Evolutionary conservation across 2,113 vertebrate genomes (phyloP).

Genomic region (Riparia riparia): DNA sequence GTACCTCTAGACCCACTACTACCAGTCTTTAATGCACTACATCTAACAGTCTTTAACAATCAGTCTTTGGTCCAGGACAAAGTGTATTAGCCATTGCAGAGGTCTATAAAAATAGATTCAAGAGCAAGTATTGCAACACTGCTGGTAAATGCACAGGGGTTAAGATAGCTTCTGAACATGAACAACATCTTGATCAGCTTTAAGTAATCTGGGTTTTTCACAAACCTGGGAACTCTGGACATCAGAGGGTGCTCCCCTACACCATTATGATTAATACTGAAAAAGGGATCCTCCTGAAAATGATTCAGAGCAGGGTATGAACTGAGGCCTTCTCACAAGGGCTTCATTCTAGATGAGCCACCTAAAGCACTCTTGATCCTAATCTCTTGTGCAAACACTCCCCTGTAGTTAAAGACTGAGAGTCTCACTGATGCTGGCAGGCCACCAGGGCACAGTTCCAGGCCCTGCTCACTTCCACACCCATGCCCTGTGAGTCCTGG

Average conservation of each 20-base stretch:
- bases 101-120: neutral
- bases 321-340: neutral
- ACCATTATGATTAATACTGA: neutral
- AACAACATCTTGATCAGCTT: neutral
- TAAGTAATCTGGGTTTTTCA: neutral
- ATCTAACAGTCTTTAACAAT: neutral
- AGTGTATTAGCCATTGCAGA: neutral
- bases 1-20: neutral
- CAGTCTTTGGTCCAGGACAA: neutral
- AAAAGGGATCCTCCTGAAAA: neutral
- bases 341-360: neutral
- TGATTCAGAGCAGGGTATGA: neutral
- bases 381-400: neutral
- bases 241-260: neutral
- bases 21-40: neutral
- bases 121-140: neutral
- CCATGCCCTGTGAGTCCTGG: neutral
- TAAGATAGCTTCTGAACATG: neutral
- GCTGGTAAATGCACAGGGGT: neutral
- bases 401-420: neutral
- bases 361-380: neutral
- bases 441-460: neutral
- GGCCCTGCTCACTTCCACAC: neutral
- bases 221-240: neutral
- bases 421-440: neutral